Base-by-base conservation (phyloP, 2,113 vertebrate species). In the Marmota flaviventris region DNA sequence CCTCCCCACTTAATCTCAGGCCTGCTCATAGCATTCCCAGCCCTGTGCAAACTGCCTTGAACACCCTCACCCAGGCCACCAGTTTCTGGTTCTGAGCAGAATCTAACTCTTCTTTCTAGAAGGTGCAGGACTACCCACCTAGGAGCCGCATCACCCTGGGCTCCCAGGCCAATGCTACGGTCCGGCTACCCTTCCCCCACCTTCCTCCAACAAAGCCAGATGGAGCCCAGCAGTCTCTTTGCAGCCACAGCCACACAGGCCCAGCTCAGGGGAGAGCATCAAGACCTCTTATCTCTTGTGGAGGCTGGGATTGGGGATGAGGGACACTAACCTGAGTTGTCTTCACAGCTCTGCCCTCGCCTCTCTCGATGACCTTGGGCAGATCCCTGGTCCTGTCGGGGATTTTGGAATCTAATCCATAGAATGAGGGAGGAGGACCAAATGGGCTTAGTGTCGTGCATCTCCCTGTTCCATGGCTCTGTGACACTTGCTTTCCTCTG, bases 21-120 rank as follows among this genome's bases (percentile, higher is more conserved):
- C 42, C 70, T 45, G 24, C 14, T 67, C 39, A 48, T n/a, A 10
- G 39, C 37, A 16, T 79, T 27, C 11, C 85, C 90, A 16, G 53
- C 65, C 34, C 85, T 24, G 76, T 1, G 20, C 3, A 8, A 79
- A n/a, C 90, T 39, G 27, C 93, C 76, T 67, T 3, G 20, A 32
- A 69, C 56, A 58, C 75, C 58, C 72, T 82, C 25, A 5, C 25
- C 78, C 81, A 75, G n/a, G 5, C 89, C 32, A 63, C 65, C 12
- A 1, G 7, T 25, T 73, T 92, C 93, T 42, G 48, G 79, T 93
- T 96, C 87, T 67, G 70, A 95, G 92, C 72, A 94, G 81, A 94
- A 67, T 8, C 8, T 1, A 58, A 67, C 53, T 87, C n/a, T 32
- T 82, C 91, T 83, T 58, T 79, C 91, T 88, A 37, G 94, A 84